Evolutionary conservation across 2,888 invertebrate genomes (phyloP).

Genomic region (Uropetala carovei): DNA sequence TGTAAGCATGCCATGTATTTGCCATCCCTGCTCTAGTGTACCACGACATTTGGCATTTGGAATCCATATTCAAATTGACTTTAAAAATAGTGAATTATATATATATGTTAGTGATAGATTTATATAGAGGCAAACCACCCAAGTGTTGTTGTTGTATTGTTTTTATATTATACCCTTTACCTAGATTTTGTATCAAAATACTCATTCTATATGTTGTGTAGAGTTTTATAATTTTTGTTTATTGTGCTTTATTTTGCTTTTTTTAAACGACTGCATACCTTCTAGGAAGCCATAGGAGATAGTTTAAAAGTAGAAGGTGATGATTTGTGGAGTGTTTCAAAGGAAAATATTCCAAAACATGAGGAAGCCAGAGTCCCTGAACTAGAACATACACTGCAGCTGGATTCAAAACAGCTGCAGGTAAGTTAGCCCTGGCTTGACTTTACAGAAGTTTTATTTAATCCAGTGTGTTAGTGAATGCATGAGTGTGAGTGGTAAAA

Average conservation of each 20-base stretch:
- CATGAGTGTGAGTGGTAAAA: slow-evolving; percentile 39
- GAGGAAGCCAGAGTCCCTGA: slow-evolving; percentile 63
- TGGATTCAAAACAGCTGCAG: slow-evolving; percentile 65
- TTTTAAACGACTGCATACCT: not conserved
- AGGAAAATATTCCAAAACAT: slow-evolving; percentile 53
- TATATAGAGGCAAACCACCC: no score
- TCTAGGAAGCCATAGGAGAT: slow-evolving; percentile 48
- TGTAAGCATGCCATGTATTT: no score
- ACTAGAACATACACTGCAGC: slow-evolving; percentile 64
- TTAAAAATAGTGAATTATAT: no score
- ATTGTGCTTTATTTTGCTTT: slow-evolving; percentile 11
- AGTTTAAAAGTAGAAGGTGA: slow-evolving; percentile 60
- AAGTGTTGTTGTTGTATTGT: no score
- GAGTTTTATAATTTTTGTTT: no score
- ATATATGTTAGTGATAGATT: no score
- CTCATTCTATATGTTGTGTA: no score
- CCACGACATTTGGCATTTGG: no score
- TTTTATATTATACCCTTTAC: no score
- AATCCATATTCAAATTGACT: no score
- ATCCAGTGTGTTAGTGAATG: slow-evolving; percentile 45
- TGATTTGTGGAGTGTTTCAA: slow-evolving; percentile 54
- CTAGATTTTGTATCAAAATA: no score
- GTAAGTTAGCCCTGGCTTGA: slow-evolving; percentile 64
- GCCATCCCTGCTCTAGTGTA: no score
- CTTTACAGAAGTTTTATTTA: slow-evolving; percentile 48